Percentiles rank a stretch among this genome's conserved stretches.
Evolutionary conservation across 2,888 invertebrate genomes (phyloP).

Genomic region (Agrotis exclamationis): DNA sequence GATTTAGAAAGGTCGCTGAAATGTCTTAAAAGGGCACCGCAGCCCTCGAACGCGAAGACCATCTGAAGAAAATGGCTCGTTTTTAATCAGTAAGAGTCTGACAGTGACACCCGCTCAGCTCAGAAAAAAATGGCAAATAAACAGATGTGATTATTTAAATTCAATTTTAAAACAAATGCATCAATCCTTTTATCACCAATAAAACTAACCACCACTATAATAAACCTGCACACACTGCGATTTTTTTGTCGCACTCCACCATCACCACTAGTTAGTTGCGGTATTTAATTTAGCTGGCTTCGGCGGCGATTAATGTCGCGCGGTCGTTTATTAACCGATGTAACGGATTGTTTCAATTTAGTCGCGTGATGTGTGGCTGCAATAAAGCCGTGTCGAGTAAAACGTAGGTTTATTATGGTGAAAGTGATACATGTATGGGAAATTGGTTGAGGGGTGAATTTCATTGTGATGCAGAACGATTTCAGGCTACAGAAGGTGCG

Average conservation of each 20-base stretch:
- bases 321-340: conserved; percentile 46
- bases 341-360: conserved; percentile 62
- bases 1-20: too few species aligned
- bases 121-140: too few species aligned
- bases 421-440: background rate
- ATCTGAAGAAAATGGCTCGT: too few species aligned
- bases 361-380: conserved; percentile 51
- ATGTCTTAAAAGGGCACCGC: too few species aligned
- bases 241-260: conserved; percentile 37
- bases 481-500: too few species aligned
- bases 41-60: too few species aligned
- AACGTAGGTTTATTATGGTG: background rate
- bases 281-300: conserved; percentile 52
- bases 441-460: background rate
- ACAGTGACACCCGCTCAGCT: too few species aligned
- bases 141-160: too few species aligned
- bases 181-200: background rate
- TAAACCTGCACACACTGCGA: conserved; percentile 1
- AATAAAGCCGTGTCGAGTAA: conserved; percentile 31
- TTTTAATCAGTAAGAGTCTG: too few species aligned
- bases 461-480: too few species aligned
- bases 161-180: background rate
- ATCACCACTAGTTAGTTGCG: conserved; percentile 11
- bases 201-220: background rate
- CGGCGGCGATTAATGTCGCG: conserved; percentile 51